A percentile compares a stretch with the other conserved stretches of the same genome.
Evolutionary conservation across 2,113 vertebrate species (phyloP).

Genomic region (Verasper variegatus): DNA sequence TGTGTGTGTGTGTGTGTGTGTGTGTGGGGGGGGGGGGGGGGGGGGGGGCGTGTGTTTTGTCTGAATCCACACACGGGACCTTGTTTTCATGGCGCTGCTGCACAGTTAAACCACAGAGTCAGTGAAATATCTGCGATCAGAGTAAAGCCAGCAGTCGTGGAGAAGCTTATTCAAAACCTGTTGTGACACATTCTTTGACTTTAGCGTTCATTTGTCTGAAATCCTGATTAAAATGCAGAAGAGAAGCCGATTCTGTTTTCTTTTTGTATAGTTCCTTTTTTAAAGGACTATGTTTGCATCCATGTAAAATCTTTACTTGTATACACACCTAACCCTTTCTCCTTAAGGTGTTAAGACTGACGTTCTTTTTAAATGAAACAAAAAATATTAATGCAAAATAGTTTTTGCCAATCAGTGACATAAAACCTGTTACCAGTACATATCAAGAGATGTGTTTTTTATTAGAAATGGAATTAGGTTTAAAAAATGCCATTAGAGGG

Average conservation of each 20-base stretch:
- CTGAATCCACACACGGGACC: slow-evolving; percentile 33
- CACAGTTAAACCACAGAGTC: slow-evolving; percentile 1
- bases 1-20: slow-evolving; percentile 1
- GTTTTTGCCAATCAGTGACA: too few relatives aligned
- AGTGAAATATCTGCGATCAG: neutral
- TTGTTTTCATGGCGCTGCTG: slow-evolving; percentile 23
- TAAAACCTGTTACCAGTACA: too few relatives aligned
- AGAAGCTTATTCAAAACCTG: neutral
- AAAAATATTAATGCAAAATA: neutral
- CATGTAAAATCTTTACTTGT: neutral
- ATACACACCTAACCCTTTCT: too few relatives aligned
- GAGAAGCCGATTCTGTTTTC: slow-evolving; percentile 14
- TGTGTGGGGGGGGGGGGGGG: too few relatives aligned
- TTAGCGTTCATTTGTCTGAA: neutral
- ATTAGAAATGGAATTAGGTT: too few relatives aligned
- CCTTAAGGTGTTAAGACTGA: neutral
- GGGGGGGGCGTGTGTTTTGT: slow-evolving; percentile 31
- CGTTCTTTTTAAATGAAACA: neutral
- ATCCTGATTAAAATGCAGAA: slow-evolving; percentile 1
- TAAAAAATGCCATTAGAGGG: too few relatives aligned
- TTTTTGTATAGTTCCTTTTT: neutral
- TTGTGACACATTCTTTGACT: neutral
- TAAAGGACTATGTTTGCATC: neutral
- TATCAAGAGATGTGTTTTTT: too few relatives aligned
- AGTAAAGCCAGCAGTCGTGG: neutral